These are phyloP conservation scores for Guaruba guarouba DNA, from an alignment of 2,113 vertebrate genomes.

Conservation along the genomic window DNA sequence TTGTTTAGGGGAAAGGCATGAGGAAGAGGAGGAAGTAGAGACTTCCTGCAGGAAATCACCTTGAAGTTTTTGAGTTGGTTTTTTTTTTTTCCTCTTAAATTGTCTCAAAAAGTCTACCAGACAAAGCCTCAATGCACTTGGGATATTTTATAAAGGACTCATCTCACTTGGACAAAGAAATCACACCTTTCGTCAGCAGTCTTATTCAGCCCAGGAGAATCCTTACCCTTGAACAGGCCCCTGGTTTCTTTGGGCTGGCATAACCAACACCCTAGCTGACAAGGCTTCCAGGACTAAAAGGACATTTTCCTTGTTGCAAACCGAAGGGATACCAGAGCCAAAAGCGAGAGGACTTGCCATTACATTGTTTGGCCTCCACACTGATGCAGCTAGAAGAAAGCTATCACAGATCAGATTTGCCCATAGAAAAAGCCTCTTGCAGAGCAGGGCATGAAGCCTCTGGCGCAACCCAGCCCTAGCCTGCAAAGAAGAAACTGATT, in stretches of 20 bases:
- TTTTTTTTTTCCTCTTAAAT: not conserved
- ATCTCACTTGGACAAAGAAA: not conserved
- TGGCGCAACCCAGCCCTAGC: not conserved
- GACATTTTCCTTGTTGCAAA: not conserved
- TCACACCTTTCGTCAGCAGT: not conserved
- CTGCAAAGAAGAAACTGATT: not conserved
- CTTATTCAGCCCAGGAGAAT: slow-evolving; percentile 23
- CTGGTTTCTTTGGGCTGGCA: not conserved
- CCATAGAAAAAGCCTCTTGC: not conserved
- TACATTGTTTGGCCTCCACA: not conserved
- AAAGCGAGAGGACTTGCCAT: not conserved
- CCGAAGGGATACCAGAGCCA: not conserved
- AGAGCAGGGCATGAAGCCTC: not conserved
- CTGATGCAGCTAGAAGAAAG: not conserved
- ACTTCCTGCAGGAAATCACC: not conserved
- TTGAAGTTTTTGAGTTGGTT: not conserved
- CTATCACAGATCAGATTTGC: not conserved
- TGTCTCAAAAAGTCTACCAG: not conserved
- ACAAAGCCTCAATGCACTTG: not conserved
- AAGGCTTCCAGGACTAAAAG: not conserved
- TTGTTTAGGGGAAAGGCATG: not conserved
- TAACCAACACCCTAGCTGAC: not conserved
- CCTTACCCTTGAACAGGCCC: not conserved
- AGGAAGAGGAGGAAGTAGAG: not conserved
- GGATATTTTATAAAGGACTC: not conserved